These are phyloP conservation scores for Agriotes lineatus DNA, from an alignment of 2,888 invertebrate species.

Conservation along the genomic window DNA sequence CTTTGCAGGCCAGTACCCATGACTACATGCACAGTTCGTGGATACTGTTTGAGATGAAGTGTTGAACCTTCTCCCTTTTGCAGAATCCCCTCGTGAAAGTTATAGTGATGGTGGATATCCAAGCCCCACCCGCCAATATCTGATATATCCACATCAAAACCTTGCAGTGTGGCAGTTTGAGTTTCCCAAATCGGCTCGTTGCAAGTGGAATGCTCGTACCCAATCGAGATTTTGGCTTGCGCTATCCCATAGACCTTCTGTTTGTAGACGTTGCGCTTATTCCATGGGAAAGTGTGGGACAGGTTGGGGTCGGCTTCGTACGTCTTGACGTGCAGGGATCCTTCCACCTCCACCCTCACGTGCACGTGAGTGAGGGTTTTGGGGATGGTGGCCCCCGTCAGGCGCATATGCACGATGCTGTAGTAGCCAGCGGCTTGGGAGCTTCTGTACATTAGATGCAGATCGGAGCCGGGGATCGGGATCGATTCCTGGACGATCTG, in stretches of 20 bases:
- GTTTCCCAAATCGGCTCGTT: constrained; percentile 93
- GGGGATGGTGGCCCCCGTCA: constrained; percentile 86
- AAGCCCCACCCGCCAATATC: constrained; percentile 98
- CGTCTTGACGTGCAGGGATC: constrained; percentile 89
- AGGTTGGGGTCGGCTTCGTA: constrained; percentile 97
- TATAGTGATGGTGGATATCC: constrained; percentile 98
- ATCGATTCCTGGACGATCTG: constrained; percentile 98
- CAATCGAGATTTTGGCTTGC: constrained; percentile 89
- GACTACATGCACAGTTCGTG: constrained; percentile 89
- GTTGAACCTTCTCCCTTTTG: constrained; percentile 97
- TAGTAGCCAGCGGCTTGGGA: constrained; percentile 95
- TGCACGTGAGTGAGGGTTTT: constrained; percentile 88
- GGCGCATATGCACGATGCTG: constrained; percentile 91
- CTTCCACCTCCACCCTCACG: constrained; percentile 93
- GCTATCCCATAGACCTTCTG: constrained; percentile 94
- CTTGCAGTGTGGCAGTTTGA: constrained; percentile 92
- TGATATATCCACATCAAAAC: constrained; percentile 96
- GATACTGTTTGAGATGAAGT: constrained; percentile 93
- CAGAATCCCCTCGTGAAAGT: constrained; percentile 97
- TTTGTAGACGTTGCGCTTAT: constrained; percentile 96
- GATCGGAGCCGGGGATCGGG: constrained; percentile 91
- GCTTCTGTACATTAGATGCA: constrained; percentile 95
- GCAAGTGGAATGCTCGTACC: constrained; percentile 94
- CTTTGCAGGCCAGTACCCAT: constrained; percentile 94
- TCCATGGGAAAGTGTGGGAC: constrained; percentile 97